Evolutionary conservation across 2,888 invertebrate species (phyloP).

Genomic region (Aleiodes testaceus): DNA sequence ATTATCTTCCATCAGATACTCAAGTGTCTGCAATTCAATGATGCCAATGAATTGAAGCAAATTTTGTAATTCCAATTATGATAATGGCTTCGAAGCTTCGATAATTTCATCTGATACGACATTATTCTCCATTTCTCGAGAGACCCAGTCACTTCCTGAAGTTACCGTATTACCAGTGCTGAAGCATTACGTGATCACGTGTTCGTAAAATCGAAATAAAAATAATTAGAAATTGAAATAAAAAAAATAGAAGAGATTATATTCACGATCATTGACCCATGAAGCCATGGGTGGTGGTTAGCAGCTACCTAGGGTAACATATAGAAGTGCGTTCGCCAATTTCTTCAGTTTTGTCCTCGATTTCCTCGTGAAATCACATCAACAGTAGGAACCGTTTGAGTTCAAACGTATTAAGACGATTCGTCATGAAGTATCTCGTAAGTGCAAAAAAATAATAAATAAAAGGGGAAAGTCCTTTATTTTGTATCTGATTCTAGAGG

Average conservation of each 20-base stretch:
- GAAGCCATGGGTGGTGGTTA: constrained; percentile 55
- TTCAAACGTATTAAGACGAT: constrained; percentile 24
- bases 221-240: constrained; percentile 33
- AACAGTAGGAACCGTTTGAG: constrained; percentile 33
- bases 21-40: constrained; percentile 2
- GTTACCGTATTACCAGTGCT: constrained; percentile 30
- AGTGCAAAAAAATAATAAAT: constrained; percentile 51
- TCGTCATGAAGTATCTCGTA: constrained; percentile 66
- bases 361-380: constrained; percentile 55
- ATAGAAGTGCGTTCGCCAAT: constrained; percentile 67
- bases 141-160: constrained; percentile 63
- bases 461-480: background rate
- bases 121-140: background rate
- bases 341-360: constrained; percentile 57
- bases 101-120: constrained; percentile 7
- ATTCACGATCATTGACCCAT: constrained; percentile 25
- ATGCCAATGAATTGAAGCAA: background rate
- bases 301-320: constrained; percentile 57
- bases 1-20: too few relatives aligned
- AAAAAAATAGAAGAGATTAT: constrained; percentile 30
- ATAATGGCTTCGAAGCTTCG: background rate
- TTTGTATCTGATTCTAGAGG: background rate
- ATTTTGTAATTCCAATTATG: background rate
- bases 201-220: constrained; percentile 46
- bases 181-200: constrained; percentile 46